Conservation (phyloP, 2,888 invertebrate genomes). For the Nudaria mundana region DNA sequence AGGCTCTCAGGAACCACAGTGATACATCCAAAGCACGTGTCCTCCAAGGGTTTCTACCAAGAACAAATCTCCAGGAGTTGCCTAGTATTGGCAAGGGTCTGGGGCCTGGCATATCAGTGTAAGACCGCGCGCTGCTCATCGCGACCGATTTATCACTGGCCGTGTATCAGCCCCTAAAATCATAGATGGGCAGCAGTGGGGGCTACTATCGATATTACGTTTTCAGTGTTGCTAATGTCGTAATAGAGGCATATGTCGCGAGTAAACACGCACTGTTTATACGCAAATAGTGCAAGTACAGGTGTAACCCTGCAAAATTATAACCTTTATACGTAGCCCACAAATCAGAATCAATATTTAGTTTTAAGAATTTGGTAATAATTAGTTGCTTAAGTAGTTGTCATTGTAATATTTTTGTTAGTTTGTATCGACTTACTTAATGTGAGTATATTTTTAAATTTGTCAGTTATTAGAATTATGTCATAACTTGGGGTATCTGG, state of each 20-base stretch:
- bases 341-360: too few relatives aligned
- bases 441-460: too few relatives aligned
- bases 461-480: too few relatives aligned
- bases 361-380: too few relatives aligned
- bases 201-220: slow-evolving; percentile 56
- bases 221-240: slow-evolving; percentile 59
- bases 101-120: slow-evolving; percentile 87
- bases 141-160: slow-evolving; percentile 55
- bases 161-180: slow-evolving; percentile 53
- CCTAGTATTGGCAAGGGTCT: slow-evolving; percentile 87
- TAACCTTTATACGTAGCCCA: too few relatives aligned
- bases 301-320: neutral
- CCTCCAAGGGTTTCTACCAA: slow-evolving; percentile 67
- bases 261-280: slow-evolving; percentile 47
- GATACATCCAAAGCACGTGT: slow-evolving; percentile 79
- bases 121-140: slow-evolving; percentile 75
- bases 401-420: too few relatives aligned
- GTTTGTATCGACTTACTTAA: too few relatives aligned
- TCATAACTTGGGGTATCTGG: too few relatives aligned
- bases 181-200: slow-evolving; percentile 52
- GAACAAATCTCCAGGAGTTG: slow-evolving; percentile 90
- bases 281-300: slow-evolving; percentile 17
- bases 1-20: slow-evolving; percentile 70
- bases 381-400: too few relatives aligned
- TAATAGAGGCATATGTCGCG: slow-evolving; percentile 52